phyloP scores from a whole-genome alignment of 2,888 invertebrate species.

The Drosophila lacicola region DNA sequence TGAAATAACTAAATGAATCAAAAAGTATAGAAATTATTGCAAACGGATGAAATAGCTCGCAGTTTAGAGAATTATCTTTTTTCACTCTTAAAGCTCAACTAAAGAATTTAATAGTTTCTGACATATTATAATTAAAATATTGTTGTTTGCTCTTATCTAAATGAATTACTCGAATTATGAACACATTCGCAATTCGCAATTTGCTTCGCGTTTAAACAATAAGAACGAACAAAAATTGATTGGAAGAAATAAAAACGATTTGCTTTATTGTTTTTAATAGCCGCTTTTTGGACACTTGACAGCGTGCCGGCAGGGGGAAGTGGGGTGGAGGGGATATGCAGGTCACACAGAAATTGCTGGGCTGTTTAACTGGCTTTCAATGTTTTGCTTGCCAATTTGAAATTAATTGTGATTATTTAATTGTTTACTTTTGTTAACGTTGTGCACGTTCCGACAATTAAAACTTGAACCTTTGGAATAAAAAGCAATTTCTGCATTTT shows the following conservation, averaged over 20 bases:
- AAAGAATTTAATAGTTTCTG: neutral
- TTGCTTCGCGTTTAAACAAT: constrained; percentile 3
- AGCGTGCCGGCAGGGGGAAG: neutral
- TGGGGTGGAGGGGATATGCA: constrained; percentile 20
- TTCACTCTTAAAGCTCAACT: neutral
- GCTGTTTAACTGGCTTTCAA: constrained; percentile 42
- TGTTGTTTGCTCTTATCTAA: neutral
- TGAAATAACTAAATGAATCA: neutral
- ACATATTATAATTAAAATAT: neutral
- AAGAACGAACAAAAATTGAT: constrained; percentile 8
- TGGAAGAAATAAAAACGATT: constrained; percentile 31
- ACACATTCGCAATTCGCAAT: neutral
- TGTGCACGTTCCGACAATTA: constrained; percentile 65
- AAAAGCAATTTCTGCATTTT: constrained; percentile 67
- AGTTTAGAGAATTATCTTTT: neutral
- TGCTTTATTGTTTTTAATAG: constrained; percentile 27
- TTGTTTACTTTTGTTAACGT: constrained; percentile 69
- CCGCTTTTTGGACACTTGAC: neutral
- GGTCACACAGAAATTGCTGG: constrained; percentile 44
- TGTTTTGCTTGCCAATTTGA: constrained; percentile 55
- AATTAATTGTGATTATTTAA: constrained; percentile 71
- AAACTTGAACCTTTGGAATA: constrained; percentile 67
- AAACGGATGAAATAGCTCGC: neutral
- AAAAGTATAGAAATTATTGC: neutral
- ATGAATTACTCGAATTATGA: constrained; percentile 1